Evolutionary conservation across 92 coral and sea anemone species (phyloP), one percentile per base, ranked within the genome.

Genomic region (Zoanthus gigantus): DNA sequence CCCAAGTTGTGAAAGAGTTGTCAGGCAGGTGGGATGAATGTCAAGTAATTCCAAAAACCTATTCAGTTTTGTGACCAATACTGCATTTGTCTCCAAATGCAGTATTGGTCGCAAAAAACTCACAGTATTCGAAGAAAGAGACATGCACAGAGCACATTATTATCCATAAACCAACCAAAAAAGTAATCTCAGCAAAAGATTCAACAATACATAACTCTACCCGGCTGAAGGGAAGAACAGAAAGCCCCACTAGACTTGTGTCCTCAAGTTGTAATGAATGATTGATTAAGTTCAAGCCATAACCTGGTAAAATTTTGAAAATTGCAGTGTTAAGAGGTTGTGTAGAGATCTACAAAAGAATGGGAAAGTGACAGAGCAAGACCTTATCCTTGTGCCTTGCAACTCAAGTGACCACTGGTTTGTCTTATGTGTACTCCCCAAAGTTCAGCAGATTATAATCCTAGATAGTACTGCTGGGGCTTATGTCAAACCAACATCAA

Each of bases 301-400:
- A 5, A 66, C 34, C 14, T 92, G 92, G 92, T 92, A 88, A 72
- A 48, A 56, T 69, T 92, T 92, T 88, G 94, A 92, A 73, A 84
- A 74, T 16, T 6, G 72, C 15, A 16, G 76, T 67, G 71, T 50
- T 28, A 85, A 75, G 69, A 69, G 57, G 78, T 69, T 89, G 82
- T 67, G 77, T 69, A 31, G 15, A 30, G 85, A 78, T 53, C 83
- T 78, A 71, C 65, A 50, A 85, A 58, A 86, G 77, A 65, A 60
- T 78, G 83, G 78, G 46, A 47, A 18, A 47, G 83, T 92, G 57
- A 90, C 31, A 4, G 63, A 84, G 58, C 76, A 79, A 23, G 88
- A 88, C 77, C 84, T 84, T 23, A 84, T 88, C 61, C 61, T 91
- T 72, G 83, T 88, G 31, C 90, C 94, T 7, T 91, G 90, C 83